Evolutionary conservation across 2,113 vertebrate species (phyloP).

Genomic region (Anguilla rostrata): DNA sequence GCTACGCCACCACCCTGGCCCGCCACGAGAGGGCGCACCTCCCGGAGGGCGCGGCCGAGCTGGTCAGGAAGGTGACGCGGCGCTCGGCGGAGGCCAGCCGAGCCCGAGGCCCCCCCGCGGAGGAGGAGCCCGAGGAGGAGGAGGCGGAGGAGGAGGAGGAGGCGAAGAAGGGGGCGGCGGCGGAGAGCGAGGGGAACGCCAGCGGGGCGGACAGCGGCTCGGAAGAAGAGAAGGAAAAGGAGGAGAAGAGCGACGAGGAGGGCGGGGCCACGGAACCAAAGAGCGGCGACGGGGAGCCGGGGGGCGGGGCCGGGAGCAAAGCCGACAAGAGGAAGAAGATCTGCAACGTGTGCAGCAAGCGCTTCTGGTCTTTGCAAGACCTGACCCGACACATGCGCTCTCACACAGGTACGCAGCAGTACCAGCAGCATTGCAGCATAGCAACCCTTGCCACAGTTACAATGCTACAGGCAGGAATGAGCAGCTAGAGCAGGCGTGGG

Average conservation of each 20-base stretch:
- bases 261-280: conserved; percentile 75
- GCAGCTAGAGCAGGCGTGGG: background rate
- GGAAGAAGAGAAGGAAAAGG: conserved; percentile 74
- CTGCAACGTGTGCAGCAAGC: conserved; percentile 88
- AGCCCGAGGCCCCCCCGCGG: background rate
- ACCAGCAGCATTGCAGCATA: background rate
- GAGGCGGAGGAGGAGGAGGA: conserved; percentile 60
- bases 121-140: conserved; percentile 56
- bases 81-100: conserved; percentile 38
- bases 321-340: conserved; percentile 97
- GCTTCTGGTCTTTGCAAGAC: conserved; percentile 98
- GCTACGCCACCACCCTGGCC: conserved; percentile 84
- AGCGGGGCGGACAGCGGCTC: conserved; percentile 62
- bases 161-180: conserved; percentile 58
- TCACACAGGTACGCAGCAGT: conserved; percentile 83
- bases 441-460: background rate
- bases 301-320: conserved; percentile 63
- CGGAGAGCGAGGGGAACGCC: conserved; percentile 60
- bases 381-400: conserved; percentile 95
- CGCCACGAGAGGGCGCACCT: conserved; percentile 88
- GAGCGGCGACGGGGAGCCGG: conserved; percentile 64
- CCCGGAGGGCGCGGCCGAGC: conserved; percentile 64
- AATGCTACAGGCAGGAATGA: background rate
- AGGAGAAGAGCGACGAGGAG: conserved; percentile 78
- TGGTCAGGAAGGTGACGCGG: conserved; percentile 44